These are phyloP conservation scores for Rhopalosiphum nymphaeae DNA, from an alignment of 2,888 invertebrate genomes.

Conservation along the genomic window DNA sequence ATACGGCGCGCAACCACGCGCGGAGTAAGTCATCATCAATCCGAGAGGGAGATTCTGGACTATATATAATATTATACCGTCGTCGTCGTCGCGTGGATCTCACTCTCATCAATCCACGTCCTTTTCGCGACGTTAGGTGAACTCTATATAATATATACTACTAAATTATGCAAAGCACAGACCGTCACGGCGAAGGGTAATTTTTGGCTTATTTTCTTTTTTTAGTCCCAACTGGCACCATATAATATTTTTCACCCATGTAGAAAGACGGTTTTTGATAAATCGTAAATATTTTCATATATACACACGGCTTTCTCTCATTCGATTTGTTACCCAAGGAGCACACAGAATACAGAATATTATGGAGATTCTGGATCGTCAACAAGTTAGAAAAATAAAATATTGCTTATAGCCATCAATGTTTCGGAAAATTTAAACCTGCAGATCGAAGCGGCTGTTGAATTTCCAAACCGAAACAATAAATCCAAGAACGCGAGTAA, in stretches of 20 bases:
- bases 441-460: neutral
- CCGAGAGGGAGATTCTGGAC: constrained; percentile 40
- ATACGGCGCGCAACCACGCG: neutral
- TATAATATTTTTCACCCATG: neutral
- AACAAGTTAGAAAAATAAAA: constrained; percentile 6
- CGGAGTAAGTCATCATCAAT: constrained; percentile 45
- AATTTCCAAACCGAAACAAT: neutral
- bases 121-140: neutral
- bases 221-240: neutral
- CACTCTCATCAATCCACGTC: constrained; percentile 58
- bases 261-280: constrained; percentile 9
- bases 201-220: constrained; percentile 28
- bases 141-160: neutral
- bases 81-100: neutral
- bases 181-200: neutral
- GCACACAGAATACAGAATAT: neutral
- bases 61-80: neutral
- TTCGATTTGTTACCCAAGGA: neutral
- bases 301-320: neutral
- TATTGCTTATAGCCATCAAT: neutral
- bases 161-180: constrained; percentile 53
- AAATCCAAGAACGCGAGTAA: neutral
- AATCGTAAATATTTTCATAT: constrained; percentile 18
- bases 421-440: neutral
- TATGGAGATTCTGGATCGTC: neutral